A percentile compares a stretch with the other conserved stretches of the same genome.
phyloP scores from a whole-genome alignment of 2,113 vertebrate species.

The Morone chrysops region DNA sequence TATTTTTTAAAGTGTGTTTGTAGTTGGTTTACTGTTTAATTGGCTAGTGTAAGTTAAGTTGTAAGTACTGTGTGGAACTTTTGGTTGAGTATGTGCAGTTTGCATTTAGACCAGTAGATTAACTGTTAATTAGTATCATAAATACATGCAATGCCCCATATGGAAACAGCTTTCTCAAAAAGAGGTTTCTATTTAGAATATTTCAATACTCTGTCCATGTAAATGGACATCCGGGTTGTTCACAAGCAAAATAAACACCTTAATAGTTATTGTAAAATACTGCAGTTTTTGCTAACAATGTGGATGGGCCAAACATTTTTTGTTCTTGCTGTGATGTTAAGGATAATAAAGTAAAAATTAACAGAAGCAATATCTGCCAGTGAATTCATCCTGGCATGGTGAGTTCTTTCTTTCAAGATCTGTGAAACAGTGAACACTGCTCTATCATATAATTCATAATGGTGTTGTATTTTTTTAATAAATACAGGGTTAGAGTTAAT shows the following conservation, averaged over 20 bases:
- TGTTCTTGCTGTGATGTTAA: background rate
- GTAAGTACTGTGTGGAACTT: fast-evolving
- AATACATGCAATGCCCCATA: background rate
- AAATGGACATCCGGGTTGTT: background rate
- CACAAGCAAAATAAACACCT: background rate
- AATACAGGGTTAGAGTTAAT: background rate
- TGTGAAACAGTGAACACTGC: background rate
- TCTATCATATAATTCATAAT: fast-evolving
- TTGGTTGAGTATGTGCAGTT: background rate
- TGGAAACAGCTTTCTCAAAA: background rate
- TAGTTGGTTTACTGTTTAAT: background rate
- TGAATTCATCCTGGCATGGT: background rate
- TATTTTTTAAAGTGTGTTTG: background rate
- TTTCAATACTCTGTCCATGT: background rate
- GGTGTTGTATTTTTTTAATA: background rate
- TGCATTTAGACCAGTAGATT: background rate
- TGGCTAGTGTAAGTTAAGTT: background rate
- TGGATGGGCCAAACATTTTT: background rate
- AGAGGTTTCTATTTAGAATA: background rate
- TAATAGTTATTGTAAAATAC: background rate
- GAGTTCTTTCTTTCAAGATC: background rate
- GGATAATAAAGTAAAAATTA: background rate
- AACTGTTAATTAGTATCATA: background rate
- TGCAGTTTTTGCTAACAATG: background rate
- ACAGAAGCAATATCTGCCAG: background rate